Percentiles rank a stretch among this genome's conserved stretches.
Conservation (phyloP, 2,797 vertebrate genomes). For the Ibycter americanus region DNA sequence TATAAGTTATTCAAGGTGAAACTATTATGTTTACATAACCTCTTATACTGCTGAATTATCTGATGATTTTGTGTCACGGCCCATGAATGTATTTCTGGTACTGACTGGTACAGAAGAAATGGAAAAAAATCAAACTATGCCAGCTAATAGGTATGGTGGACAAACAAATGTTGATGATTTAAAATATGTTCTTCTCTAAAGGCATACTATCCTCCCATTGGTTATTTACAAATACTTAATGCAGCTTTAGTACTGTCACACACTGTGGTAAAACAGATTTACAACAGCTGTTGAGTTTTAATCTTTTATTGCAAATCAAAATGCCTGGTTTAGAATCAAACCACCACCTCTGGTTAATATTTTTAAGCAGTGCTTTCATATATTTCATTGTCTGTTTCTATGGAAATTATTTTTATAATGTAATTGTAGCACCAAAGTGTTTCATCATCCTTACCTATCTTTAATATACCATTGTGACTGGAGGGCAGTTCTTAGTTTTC, state of each 20-base stretch:
- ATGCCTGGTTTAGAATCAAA: neutral
- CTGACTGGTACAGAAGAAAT: neutral
- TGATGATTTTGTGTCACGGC: neutral
- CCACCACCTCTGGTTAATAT: neutral
- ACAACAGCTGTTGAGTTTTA: neutral
- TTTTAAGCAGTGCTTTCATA: neutral
- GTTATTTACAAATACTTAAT: neutral
- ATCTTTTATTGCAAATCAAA: neutral
- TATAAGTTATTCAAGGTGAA: neutral
- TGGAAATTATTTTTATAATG: neutral
- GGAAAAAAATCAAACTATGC: neutral
- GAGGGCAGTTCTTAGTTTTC: neutral
- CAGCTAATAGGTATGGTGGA: neutral
- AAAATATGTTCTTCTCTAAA: neutral
- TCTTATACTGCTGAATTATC: neutral
- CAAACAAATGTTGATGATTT: neutral
- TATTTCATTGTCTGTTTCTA: neutral
- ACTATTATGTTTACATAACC: neutral
- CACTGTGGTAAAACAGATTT: neutral
- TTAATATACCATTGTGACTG: neutral
- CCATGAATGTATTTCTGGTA: neutral
- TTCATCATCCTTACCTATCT: neutral
- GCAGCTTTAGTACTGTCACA: neutral
- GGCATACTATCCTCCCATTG: neutral
- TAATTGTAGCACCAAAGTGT: neutral